phyloP scores from a whole-genome alignment of 2,888 invertebrate genomes.

The Trisateles emortualis region DNA sequence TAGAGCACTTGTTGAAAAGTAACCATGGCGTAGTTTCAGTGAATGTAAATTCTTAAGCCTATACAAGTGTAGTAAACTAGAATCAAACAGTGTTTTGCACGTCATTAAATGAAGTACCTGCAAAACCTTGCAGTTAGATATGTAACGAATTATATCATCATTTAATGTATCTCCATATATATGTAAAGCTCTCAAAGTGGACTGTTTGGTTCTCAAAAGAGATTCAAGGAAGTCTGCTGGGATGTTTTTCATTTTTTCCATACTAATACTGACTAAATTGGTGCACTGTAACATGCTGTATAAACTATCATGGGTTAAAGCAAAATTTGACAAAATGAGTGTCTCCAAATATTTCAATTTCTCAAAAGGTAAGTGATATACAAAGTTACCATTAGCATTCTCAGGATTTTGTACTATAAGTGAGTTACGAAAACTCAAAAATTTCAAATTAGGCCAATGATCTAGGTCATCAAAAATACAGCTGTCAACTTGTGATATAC shows the following conservation, averaged over 20 bases:
- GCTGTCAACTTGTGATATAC: conserved; percentile 85
- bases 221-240: conserved; percentile 82
- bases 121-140: conserved; percentile 76
- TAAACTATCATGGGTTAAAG: conserved; percentile 78
- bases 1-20: conserved; percentile 81
- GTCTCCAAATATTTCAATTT: conserved; percentile 78
- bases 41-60: conserved; percentile 79
- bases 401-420: conserved; percentile 80
- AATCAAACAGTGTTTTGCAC: conserved; percentile 84
- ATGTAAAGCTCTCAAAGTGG: conserved; percentile 74
- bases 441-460: conserved; percentile 82
- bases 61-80: conserved; percentile 79
- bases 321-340: conserved; percentile 82
- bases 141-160: conserved; percentile 79
- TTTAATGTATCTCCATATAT: conserved; percentile 84
- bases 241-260: conserved; percentile 86
- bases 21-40: conserved; percentile 82
- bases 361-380: conserved; percentile 83
- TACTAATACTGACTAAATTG: conserved; percentile 81
- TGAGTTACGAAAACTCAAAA: conserved; percentile 84
- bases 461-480: conserved; percentile 84
- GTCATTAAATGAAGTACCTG: conserved; percentile 83
- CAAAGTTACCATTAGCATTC: conserved; percentile 81
- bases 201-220: conserved; percentile 75
- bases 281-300: conserved; percentile 82